Base-by-base conservation (phyloP, 2,113 vertebrate species). In the Ceratotherium simum region DNA sequence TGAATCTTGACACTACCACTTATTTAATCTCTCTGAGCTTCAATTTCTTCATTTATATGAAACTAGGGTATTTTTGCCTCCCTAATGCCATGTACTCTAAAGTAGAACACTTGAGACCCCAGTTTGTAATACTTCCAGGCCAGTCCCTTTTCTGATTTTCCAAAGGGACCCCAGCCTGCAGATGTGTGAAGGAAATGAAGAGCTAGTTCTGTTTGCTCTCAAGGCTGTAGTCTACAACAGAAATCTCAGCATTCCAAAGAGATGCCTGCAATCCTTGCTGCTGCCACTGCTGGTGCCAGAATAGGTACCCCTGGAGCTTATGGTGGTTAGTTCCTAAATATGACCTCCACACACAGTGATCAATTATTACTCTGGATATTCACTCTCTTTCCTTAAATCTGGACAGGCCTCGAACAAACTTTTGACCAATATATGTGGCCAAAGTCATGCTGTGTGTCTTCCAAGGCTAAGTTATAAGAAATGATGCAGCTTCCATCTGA, bases 91-190 rank as follows among this genome's bases (percentile, higher is more conserved):
- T 17, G 27, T 85, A 25, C 54, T 60, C 48, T 67, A 86, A 97
- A 94, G 56, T 56, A 33, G 54, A 79, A 84, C 29, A 95, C 20
- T 64, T 85, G 78, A 54, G 16, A 48, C 6, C 48, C 12, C 5
- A 70, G 31, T 70, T 36, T 79, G 11, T 23, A 86, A 54, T 13
- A 62, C 23, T 90, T 36, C 73, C 11, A 69, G 36, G 27, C 25
- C 10, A 94, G 39, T 31, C 25, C 18, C 69, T 67, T 91, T 92
- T n/a, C 39, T 94, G 46, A 70, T 95, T 96, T 95, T 79, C 64
- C 46, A 83, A 60, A 76, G 39, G 14, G n/a, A 64, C 5, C 17
- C 17, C 10, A 78, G n/a, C 27, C n/a, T 95, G 1, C 16, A 94
- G 42, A 29, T 46, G 0, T 33, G 9, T 42, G 39, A 90, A 92